Percentiles rank a stretch among this genome's conserved stretches.
phyloP scores from a whole-genome alignment of 2,113 vertebrate genomes.

The Saimiri boliviensis region DNA sequence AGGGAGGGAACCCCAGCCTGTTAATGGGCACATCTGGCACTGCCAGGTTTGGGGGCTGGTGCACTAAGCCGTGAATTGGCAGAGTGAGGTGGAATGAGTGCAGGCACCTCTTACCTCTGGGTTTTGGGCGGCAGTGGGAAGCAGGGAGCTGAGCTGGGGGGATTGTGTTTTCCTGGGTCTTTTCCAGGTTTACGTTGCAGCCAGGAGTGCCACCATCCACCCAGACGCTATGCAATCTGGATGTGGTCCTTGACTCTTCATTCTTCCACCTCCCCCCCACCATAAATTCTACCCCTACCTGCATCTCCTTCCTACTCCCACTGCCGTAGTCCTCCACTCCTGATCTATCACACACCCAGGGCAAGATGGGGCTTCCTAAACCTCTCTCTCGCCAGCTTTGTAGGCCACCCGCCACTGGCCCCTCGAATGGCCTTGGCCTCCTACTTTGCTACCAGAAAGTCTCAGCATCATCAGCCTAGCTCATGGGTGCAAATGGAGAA shows the following conservation, averaged over 20 bases:
- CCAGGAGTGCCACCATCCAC: fast-evolving
- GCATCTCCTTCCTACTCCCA: not conserved
- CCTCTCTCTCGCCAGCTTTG: not conserved
- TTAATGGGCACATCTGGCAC: fast-evolving
- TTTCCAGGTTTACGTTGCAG: not conserved
- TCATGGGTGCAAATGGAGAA: not conserved
- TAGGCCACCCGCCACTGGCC: not conserved
- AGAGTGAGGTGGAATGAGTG: not conserved
- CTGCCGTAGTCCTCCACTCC: not conserved
- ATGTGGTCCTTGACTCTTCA: not conserved
- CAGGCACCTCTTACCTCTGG: not conserved
- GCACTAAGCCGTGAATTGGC: not conserved
- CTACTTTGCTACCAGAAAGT: not conserved
- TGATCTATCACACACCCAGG: fast-evolving
- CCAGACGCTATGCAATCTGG: not conserved
- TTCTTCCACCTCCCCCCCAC: not conserved
- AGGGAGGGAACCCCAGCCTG: not conserved
- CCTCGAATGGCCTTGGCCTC: not conserved
- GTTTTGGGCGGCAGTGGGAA: not conserved
- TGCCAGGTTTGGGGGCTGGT: not conserved
- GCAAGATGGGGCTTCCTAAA: not conserved
- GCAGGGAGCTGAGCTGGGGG: not conserved
- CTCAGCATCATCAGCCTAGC: not conserved
- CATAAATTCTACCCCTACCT: fast-evolving
- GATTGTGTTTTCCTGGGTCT: not conserved